Percentiles rank a stretch among this genome's conserved stretches.
phyloP scores from a whole-genome alignment of 2,797 vertebrate species.

The Pterois miles region DNA sequence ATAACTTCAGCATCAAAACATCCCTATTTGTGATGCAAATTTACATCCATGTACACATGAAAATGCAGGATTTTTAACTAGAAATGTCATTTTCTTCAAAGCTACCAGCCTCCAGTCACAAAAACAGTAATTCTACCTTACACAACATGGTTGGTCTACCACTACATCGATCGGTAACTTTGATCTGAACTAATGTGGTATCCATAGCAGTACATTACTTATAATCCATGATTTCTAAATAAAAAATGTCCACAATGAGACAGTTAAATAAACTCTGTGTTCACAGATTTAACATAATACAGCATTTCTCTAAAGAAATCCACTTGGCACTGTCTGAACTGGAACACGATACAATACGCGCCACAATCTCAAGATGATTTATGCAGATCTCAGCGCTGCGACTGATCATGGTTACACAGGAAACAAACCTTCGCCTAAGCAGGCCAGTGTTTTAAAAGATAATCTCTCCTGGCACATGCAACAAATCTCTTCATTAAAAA shows the following conservation, averaged over 20 bases:
- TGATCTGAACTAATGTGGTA: too few species aligned
- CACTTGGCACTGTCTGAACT: constrained; percentile 36
- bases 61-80: constrained; percentile 13
- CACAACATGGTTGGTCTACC: too few species aligned
- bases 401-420: constrained; percentile 44
- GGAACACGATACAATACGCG: constrained; percentile 35
- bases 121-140: accelerated
- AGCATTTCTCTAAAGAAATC: constrained; percentile 36
- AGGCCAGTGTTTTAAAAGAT: constrained; percentile 66
- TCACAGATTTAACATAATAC: constrained; percentile 23
- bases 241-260: constrained; percentile 46
- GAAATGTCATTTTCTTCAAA: constrained; percentile 12
- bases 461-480: constrained; percentile 66
- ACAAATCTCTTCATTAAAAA: constrained; percentile 70
- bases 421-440: constrained; percentile 40
- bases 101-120: too few species aligned
- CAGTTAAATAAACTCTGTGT: constrained; percentile 30
- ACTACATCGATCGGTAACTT: too few species aligned
- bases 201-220: too few species aligned
- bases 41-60: not conserved
- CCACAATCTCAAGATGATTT: constrained; percentile 47
- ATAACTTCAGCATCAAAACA: constrained; percentile 23
- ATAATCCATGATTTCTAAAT: constrained; percentile 9
- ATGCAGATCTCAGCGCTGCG: constrained; percentile 54
- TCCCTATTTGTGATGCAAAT: constrained; percentile 35